phyloP scores from a whole-genome alignment of 2,888 invertebrate species.

The Aquatica leii region DNA sequence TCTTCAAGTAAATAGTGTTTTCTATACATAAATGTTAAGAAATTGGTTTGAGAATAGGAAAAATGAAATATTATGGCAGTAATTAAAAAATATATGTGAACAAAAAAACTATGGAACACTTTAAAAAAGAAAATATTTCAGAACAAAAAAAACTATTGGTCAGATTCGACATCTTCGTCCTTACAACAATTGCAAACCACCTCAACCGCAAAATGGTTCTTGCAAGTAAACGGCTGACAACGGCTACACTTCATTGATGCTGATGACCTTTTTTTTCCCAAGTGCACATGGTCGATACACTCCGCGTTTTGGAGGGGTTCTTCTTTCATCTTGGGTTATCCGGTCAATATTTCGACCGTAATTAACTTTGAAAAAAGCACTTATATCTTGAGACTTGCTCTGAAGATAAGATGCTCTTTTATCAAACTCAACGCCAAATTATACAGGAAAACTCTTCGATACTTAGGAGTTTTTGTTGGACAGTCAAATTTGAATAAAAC shows the following conservation, averaged over 20 bases:
- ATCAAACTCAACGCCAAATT: too few species aligned
- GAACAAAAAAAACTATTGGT: slow-evolving; percentile 7
- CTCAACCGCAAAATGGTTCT: slow-evolving; percentile 35
- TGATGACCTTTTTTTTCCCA: slow-evolving; percentile 27
- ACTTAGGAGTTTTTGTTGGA: slow-evolving; percentile 3
- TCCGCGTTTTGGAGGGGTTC: slow-evolving; percentile 23
- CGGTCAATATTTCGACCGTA: slow-evolving; percentile 27
- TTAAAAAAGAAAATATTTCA: too few species aligned
- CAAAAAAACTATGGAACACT: too few species aligned
- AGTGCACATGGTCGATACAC: slow-evolving; percentile 29
- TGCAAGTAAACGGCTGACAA: slow-evolving; percentile 20
- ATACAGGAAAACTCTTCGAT: slow-evolving; percentile 38
- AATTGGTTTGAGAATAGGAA: too few species aligned
- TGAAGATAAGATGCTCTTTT: too few species aligned
- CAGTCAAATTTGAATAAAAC: slow-evolving; percentile 3
- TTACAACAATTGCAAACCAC: slow-evolving; percentile 33
- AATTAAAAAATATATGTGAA: too few species aligned
- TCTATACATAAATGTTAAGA: too few species aligned
- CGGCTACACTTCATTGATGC: slow-evolving; percentile 33
- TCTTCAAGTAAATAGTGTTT: too few species aligned
- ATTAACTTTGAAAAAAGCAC: slow-evolving; percentile 35
- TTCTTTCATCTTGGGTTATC: slow-evolving; percentile 14
- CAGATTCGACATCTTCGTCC: slow-evolving; percentile 16
- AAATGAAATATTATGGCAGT: too few species aligned
- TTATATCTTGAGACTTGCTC: slow-evolving; percentile 40